Conservation (phyloP, 1,140 invertebrate species). For the Drosophila pectinifera region DNA sequence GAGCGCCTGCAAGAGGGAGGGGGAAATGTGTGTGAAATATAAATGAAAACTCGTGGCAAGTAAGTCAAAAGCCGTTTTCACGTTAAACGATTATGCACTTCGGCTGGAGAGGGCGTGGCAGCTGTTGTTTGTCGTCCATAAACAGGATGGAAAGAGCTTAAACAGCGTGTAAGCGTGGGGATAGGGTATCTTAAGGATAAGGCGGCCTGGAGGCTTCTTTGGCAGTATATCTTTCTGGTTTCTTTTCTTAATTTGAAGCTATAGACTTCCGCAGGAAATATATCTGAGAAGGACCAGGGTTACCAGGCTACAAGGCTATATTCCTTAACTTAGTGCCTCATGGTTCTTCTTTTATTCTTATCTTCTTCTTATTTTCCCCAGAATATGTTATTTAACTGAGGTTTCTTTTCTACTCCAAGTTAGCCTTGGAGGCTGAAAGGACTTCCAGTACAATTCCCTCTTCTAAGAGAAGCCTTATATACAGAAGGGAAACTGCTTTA, state of each 20-base stretch:
- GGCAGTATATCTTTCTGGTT: not conserved
- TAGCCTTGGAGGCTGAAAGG: not conserved
- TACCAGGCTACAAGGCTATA: too few species aligned
- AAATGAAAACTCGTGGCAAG: conserved; percentile 19
- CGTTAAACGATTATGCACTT: conserved; percentile 73
- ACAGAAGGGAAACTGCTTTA: too few species aligned
- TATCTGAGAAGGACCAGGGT: too few species aligned
- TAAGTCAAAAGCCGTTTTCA: conserved; percentile 50
- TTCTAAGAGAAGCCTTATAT: not conserved
- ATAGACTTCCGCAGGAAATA: not conserved
- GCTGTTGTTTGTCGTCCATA: conserved; percentile 18
- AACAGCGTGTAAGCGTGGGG: conserved; percentile 17
- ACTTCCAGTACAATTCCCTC: not conserved
- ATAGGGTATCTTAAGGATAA: conserved; percentile 6
- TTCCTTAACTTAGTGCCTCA: too few species aligned
- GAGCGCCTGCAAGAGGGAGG: conserved; percentile 87
- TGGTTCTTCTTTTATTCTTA: too few species aligned
- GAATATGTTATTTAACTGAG: too few species aligned
- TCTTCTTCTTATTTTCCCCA: too few species aligned
- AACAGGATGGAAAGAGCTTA: conserved; percentile 39
- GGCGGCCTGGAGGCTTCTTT: not conserved
- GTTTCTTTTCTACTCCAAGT: too few species aligned
- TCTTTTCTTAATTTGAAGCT: too few species aligned
- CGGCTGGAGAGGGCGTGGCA: conserved; percentile 7
- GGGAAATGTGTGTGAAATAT: conserved; percentile 23